Conservation (phyloP, 2,888 invertebrate species). For the Conus canariensis region DNA sequence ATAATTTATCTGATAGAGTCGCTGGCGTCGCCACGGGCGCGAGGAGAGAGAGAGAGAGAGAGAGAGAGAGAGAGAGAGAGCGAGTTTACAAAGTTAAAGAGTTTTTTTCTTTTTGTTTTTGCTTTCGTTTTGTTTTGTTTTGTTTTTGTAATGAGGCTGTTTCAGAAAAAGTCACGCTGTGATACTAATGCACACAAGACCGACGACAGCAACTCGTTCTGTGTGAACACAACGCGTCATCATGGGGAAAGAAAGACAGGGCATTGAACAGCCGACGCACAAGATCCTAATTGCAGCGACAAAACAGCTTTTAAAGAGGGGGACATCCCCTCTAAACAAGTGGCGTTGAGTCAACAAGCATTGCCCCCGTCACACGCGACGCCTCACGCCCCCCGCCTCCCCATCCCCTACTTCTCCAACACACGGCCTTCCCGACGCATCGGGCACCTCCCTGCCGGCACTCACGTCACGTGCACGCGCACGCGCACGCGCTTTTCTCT, state of each 20-base stretch:
- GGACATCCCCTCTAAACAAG: slow-evolving; percentile 1
- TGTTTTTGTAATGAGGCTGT: no score
- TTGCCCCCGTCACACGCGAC: neutral
- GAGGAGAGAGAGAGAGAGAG: no score
- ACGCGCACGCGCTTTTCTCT: slow-evolving; percentile 24
- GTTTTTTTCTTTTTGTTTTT: no score
- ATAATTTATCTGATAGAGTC: no score
- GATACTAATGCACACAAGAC: no score
- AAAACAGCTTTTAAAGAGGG: slow-evolving; percentile 15
- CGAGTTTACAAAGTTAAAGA: no score
- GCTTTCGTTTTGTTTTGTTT: no score
- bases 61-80: no score
- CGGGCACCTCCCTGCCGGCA: neutral
- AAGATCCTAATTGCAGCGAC: slow-evolving; percentile 11
- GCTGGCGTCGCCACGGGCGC: no score
- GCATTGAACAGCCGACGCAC: neutral
- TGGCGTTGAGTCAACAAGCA: slow-evolving; percentile 18
- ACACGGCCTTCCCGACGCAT: neutral
- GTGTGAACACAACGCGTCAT: no score
- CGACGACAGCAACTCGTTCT: no score
- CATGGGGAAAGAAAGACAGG: neutral
- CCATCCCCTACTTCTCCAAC: neutral
- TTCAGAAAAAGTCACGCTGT: no score
- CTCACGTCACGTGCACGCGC: slow-evolving; percentile 17
- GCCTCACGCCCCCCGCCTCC: neutral